Evolutionary conservation across 2,888 invertebrate genomes (phyloP).

Genomic region (Amphipoea oculea): DNA sequence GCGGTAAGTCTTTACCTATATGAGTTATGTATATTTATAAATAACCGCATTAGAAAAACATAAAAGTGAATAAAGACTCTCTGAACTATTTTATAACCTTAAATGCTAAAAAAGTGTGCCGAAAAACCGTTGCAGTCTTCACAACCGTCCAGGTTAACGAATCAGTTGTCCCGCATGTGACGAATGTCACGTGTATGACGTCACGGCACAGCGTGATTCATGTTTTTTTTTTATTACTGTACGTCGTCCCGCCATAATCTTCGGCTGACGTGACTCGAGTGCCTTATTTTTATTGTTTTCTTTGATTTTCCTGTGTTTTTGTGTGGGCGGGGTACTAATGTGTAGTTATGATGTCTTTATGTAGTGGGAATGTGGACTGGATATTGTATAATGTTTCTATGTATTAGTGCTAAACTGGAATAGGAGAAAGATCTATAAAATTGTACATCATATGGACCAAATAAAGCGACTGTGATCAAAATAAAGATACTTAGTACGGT

Average conservation of each 20-base stretch:
- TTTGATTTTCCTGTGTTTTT: constrained; percentile 60
- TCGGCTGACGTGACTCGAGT: constrained; percentile 65
- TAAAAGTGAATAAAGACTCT: neutral
- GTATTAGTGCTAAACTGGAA: neutral
- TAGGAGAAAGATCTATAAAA: neutral
- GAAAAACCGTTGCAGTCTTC: neutral
- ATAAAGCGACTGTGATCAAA: neutral
- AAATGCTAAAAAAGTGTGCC: no score
- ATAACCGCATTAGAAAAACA: neutral
- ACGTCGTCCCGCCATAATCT: constrained; percentile 58
- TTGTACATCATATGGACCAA: neutral
- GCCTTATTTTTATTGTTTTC: constrained; percentile 62
- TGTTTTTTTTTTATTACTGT: constrained; percentile 61
- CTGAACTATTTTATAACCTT: neutral
- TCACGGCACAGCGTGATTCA: constrained; percentile 56
- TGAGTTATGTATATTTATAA: neutral
- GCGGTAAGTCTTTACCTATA: neutral
- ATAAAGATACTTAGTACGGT: neutral
- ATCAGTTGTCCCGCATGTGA: constrained; percentile 49
- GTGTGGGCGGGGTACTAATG: constrained; percentile 18
- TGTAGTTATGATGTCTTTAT: constrained; percentile 26
- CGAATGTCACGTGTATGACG: constrained; percentile 49
- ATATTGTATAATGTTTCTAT: neutral
- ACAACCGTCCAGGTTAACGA: constrained; percentile 33
- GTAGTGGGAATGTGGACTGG: neutral